Evolutionary conservation across 2,888 invertebrate species (phyloP).

Genomic region (Nomada hirtipes): DNA sequence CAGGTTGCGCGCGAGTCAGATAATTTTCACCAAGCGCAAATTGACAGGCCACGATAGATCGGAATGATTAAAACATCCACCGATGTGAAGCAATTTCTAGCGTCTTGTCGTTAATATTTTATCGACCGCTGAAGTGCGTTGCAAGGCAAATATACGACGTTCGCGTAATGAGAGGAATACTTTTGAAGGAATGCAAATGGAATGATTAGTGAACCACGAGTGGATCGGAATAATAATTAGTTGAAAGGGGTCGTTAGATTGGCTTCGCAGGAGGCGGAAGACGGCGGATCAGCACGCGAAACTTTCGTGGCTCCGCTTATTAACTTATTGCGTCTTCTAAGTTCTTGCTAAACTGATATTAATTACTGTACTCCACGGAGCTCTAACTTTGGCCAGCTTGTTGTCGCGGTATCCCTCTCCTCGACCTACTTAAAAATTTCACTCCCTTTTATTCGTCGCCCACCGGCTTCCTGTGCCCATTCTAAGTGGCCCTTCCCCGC

Average conservation of each 20-base stretch:
- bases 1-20: neutral
- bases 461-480: neutral
- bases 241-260: conserved; percentile 24
- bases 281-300: conserved; percentile 54
- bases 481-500: neutral
- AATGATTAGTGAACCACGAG: neutral
- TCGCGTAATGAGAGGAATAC: neutral
- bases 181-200: neutral
- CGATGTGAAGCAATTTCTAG: too few relatives aligned
- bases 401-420: conserved; percentile 10
- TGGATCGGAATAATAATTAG: conserved; percentile 32
- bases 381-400: conserved; percentile 32
- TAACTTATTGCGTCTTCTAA: conserved; percentile 70
- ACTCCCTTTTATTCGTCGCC: conserved; percentile 18
- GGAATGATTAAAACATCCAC: too few relatives aligned
- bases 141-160: neutral
- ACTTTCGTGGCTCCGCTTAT: conserved; percentile 64
- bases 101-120: too few relatives aligned
- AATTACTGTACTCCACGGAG: conserved; percentile 60
- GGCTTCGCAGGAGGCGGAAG: conserved; percentile 30
- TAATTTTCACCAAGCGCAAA: too few relatives aligned
- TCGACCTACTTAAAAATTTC: conserved; percentile 26
- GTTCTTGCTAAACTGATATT: conserved; percentile 70
- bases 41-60: too few relatives aligned
- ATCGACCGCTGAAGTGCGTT: too few relatives aligned